Percentiles rank a stretch among this genome's conserved stretches.
These are phyloP conservation scores for Conchocele bisecta DNA, from an alignment of 2,888 invertebrate species.

Conservation along the genomic window DNA sequence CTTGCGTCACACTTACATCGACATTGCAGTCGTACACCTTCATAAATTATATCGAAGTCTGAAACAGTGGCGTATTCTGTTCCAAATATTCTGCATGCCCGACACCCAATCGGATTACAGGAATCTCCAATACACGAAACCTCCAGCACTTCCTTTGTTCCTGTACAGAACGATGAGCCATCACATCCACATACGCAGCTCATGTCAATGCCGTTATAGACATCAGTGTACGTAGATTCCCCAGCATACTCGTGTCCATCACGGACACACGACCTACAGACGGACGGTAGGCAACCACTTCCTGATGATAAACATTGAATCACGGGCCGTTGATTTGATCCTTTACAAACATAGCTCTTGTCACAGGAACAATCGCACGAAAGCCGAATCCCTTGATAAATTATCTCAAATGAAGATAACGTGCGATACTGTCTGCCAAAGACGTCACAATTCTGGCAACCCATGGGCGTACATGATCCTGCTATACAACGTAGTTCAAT, in stretches of 20 bases:
- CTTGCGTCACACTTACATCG: constrained; percentile 67
- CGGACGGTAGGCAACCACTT: constrained; percentile 41
- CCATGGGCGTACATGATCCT: constrained; percentile 37
- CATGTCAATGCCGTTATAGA: constrained; percentile 46
- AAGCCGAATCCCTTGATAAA: constrained; percentile 66
- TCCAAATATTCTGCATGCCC: constrained; percentile 64
- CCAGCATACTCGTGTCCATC: constrained; percentile 49
- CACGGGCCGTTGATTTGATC: constrained; percentile 1
- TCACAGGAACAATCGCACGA: constrained; percentile 71
- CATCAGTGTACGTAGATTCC: constrained; percentile 56
- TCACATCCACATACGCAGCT: constrained; percentile 61
- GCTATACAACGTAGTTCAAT: constrained; percentile 42
- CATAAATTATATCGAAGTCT: constrained; percentile 61
- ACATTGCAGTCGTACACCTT: constrained; percentile 69
- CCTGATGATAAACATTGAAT: constrained; percentile 32
- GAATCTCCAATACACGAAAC: constrained; percentile 36
- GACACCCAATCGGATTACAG: constrained; percentile 55
- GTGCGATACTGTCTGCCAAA: constrained; percentile 60
- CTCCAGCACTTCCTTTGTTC: constrained; percentile 39
- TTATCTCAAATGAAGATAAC: constrained; percentile 59
- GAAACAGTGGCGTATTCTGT: constrained; percentile 56
- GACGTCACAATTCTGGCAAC: constrained; percentile 64
- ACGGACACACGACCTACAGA: constrained; percentile 28
- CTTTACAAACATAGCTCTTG: constrained; percentile 52
- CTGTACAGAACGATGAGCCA: constrained; percentile 57